Base-by-base conservation (phyloP, 2,797 vertebrate genomes). In the Periophthalmus magnuspinnatus region DNA sequence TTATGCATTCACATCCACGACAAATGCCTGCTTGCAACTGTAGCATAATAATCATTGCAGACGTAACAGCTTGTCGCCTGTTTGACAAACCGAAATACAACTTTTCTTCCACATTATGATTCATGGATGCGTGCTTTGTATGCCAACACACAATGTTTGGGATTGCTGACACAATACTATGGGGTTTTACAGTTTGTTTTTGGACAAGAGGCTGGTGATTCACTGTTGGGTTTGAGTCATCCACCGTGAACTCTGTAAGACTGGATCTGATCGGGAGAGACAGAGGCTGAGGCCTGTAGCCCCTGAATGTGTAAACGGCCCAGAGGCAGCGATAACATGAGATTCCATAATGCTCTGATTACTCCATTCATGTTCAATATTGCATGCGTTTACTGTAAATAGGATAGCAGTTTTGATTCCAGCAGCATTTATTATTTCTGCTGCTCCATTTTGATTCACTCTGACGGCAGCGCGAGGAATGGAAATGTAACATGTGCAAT, bases 291-390 rank as follows among this genome's bases (percentile, higher is more conserved):
- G 74, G 70, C 75, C 65, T 72, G 36, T 68, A 38, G 41, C 67
- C 61, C 61, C 70, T 45, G 58, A 57, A 67, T 79, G 70, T 68
- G 83, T 84, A 54, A 76, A 68, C 68, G 68, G 63, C 69, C 83
- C 71, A 65, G 17, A 76, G 83, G 79, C 59, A 79, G 28, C 79
- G 45, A 83, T 77, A 81, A 70, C 47, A 74, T 70, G 65, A 28
- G 21, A 82, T 73, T 82, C 71, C 69, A 62, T 50, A 73, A 45
- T 60, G 66, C 21, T 34, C 34, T 71, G 19, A 71, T 71, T 64
- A 67, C 59, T 68, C 38, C 64, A 32, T 74, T 75, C 73, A 19
- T 71, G 67, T 55, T 52, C 56, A 71, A 48, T 56, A 62, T 78
- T 72, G 45, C 14, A 74, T 41, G 66, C 1, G 73, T 67, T 68